phyloP scores from a whole-genome alignment of 2,113 vertebrate genomes.

The Sialia sialis region DNA sequence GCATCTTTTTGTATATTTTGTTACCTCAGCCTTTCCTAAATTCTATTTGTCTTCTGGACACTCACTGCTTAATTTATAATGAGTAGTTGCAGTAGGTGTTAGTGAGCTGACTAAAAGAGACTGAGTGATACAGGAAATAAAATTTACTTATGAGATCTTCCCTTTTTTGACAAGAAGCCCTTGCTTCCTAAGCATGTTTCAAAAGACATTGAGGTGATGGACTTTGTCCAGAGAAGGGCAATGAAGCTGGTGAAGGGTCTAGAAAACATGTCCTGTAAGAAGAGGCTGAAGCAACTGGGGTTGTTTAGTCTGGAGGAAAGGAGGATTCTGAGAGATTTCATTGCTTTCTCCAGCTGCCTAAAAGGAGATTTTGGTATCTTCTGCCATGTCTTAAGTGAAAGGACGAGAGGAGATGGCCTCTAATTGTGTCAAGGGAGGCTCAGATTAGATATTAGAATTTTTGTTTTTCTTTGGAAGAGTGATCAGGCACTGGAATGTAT shows the following conservation, averaged over 20 bases:
- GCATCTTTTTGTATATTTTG: background rate
- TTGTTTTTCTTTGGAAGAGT: background rate
- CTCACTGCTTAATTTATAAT: background rate
- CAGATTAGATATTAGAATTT: background rate
- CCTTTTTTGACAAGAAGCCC: background rate
- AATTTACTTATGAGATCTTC: background rate
- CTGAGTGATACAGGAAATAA: background rate
- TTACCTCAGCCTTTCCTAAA: background rate
- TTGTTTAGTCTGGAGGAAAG: background rate
- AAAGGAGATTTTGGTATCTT: background rate
- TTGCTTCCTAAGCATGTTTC: background rate
- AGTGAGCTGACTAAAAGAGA: background rate
- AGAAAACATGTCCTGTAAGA: background rate
- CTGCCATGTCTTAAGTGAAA: background rate
- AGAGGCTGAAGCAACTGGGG: background rate
- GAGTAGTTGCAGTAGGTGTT: background rate
- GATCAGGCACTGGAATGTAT: background rate
- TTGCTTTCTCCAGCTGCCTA: background rate
- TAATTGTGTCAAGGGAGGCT: background rate
- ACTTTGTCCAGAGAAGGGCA: background rate
- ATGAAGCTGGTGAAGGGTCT: rapidly evolving
- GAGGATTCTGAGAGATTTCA: background rate
- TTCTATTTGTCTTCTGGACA: background rate
- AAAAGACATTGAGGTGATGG: background rate
- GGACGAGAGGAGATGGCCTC: background rate